Percentiles rank a stretch among this genome's conserved stretches.
Evolutionary conservation across 2,888 invertebrate genomes (phyloP).

Genomic region (Isoperla grammatica): DNA sequence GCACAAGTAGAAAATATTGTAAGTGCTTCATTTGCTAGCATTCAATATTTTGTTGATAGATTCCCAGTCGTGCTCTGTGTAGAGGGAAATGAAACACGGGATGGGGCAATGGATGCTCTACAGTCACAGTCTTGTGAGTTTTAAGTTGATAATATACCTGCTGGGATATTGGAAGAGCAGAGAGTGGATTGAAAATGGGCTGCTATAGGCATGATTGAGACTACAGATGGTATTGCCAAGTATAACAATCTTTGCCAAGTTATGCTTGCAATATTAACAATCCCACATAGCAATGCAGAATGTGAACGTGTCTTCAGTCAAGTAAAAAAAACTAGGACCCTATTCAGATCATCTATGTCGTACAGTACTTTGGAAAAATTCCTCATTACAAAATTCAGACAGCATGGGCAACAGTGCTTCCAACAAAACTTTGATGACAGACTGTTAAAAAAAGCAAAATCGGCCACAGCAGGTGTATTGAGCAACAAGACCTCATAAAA

Average conservation of each 20-base stretch:
- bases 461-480: no score
- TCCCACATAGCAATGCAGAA: slow-evolving; percentile 5
- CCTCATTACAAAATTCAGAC: no score
- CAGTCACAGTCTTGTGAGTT: slow-evolving; percentile 1
- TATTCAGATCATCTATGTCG: slow-evolving; percentile 1
- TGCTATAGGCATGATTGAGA: not conserved
- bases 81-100: not conserved
- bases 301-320: not conserved
- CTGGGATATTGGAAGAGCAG: not conserved
- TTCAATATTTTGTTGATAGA: not conserved
- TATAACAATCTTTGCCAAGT: not conserved
- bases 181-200: not conserved
- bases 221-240: not conserved
- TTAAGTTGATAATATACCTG: not conserved
- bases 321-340: slow-evolving; percentile 5
- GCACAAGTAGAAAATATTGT: not conserved
- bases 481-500: no score
- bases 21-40: not conserved
- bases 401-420: no score
- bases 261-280: slow-evolving; percentile 1
- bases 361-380: not conserved
- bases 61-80: not conserved
- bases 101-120: not conserved
- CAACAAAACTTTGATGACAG: no score
- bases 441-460: no score